phyloP scores from a whole-genome alignment of 2,113 vertebrate genomes.

The Ageneiosus marmoratus region DNA sequence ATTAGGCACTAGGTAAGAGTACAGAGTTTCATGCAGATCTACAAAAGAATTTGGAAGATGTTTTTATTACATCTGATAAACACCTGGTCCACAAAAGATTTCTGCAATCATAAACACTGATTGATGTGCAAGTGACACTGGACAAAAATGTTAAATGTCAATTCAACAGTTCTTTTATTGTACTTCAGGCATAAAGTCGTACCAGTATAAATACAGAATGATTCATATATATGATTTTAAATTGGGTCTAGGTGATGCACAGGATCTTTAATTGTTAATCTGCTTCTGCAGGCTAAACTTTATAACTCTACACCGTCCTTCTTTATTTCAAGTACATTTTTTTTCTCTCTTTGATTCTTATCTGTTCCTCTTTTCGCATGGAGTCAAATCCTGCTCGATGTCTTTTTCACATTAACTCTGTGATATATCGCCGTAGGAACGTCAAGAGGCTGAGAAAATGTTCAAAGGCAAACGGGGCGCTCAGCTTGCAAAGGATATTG shows the following conservation, averaged over 20 bases:
- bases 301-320: not conserved
- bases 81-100: not conserved
- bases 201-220: not conserved
- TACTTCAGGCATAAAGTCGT: not conserved
- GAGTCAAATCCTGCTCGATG: slow-evolving; percentile 12
- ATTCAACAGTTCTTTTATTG: not conserved
- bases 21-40: not conserved
- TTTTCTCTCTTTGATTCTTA: not conserved
- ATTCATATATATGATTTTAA: no score
- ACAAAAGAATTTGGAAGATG: not conserved
- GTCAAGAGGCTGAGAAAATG: slow-evolving; percentile 99
- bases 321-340: not conserved
- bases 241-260: not conserved
- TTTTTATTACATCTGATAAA: not conserved
- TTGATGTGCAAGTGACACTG: not conserved
- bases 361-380: not conserved
- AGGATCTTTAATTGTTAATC: not conserved
- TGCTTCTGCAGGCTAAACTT: not conserved
- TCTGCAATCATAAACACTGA: not conserved
- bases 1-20: not conserved
- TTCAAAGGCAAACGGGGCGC: slow-evolving; percentile 99
- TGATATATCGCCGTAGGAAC: slow-evolving; percentile 93
- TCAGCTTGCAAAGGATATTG: slow-evolving; percentile 99
- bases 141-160: not conserved
- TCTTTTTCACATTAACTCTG: slow-evolving; percentile 77